Conservation (phyloP, 2,888 invertebrate species). For the Phasia obesa region DNA sequence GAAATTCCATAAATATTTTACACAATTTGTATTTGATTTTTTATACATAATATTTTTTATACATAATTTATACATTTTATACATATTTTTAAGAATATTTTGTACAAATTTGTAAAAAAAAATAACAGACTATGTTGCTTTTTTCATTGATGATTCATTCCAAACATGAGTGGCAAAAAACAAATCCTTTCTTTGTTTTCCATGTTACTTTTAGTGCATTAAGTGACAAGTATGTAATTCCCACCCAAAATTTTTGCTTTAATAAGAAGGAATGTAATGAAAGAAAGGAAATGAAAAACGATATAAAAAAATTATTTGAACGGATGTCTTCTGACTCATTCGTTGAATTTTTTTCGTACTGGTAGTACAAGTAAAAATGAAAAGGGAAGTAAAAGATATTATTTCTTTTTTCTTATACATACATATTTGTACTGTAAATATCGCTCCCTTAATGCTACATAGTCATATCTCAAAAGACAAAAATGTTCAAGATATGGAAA, state of each 20-base stretch:
- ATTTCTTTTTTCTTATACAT: background rate
- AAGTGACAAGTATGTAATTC: background rate
- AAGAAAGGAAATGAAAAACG: background rate
- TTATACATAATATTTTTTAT: no score
- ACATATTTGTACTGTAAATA: no score
- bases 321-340: conserved; percentile 56
- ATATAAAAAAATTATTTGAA: conserved; percentile 22
- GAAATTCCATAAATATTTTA: no score
- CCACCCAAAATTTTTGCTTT: conserved; percentile 12
- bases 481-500: no score
- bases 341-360: conserved; percentile 20
- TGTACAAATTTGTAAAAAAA: no score
- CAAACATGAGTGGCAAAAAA: background rate
- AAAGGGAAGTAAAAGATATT: conserved; percentile 24
- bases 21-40: no score
- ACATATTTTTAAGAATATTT: background rate
- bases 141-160: conserved; percentile 14
- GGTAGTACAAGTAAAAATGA: conserved; percentile 9
- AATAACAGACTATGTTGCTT: no score
- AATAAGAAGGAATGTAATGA: conserved; percentile 3
- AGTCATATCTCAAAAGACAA: no score
- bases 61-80: no score
- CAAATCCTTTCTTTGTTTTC: conserved; percentile 36
- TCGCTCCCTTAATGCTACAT: no score
- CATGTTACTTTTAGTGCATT: background rate